Conservation (phyloP, 2,113 vertebrate species). For the Otus sunia region DNA sequence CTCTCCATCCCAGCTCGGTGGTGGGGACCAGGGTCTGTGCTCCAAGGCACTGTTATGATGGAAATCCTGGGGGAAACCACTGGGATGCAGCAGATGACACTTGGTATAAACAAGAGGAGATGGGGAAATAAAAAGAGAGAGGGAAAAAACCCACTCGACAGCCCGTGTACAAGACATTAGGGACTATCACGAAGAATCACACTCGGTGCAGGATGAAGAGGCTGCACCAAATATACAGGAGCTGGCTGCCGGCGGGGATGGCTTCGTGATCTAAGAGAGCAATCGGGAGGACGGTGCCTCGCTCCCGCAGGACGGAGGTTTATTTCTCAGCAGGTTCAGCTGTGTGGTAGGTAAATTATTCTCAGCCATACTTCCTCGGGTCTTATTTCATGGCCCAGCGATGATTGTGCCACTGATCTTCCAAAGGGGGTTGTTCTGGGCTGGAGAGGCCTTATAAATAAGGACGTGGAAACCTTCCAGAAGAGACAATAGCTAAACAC, state of each 20-base stretch:
- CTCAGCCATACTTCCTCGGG: not conserved
- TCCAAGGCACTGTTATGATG: fast-evolving
- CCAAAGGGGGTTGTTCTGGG: not conserved
- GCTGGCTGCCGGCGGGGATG: not conserved
- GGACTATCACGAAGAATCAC: not conserved
- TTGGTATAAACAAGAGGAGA: not conserved
- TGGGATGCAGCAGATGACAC: not conserved
- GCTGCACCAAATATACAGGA: not conserved
- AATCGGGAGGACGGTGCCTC: not conserved
- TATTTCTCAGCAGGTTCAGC: not conserved
- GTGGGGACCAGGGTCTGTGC: fast-evolving
- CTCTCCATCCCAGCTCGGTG: not conserved
- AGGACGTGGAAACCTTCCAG: not conserved
- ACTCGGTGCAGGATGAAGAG: not conserved
- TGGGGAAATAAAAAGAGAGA: not conserved
- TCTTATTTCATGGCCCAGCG: not conserved
- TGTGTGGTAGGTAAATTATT: not conserved
- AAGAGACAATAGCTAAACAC: not conserved
- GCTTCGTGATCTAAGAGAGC: not conserved
- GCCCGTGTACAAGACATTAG: not conserved
- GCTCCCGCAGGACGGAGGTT: not conserved
- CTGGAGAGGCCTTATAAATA: not conserved
- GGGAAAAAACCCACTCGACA: not conserved
- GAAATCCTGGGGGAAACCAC: not conserved
- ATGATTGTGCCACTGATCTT: not conserved